These are phyloP conservation scores for Microcebus ravelobensis DNA, from an alignment of 2,113 vertebrate species.

Conservation along the genomic window DNA sequence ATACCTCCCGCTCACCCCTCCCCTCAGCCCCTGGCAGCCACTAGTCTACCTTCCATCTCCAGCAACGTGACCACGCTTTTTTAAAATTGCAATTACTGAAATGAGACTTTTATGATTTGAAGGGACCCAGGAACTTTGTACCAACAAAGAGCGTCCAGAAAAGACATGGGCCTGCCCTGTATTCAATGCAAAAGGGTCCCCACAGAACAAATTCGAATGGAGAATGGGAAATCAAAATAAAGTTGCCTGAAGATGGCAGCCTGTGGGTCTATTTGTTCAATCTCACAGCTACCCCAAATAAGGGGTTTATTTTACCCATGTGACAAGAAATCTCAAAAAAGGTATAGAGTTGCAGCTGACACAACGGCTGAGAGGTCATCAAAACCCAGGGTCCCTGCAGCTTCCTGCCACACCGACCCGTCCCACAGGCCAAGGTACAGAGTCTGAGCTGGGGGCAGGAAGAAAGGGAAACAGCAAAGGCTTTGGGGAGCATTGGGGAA, in stretches of 20 bases:
- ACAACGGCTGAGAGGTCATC: neutral
- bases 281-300: neutral
- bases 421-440: neutral
- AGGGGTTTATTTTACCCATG: neutral
- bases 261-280: neutral
- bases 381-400: neutral
- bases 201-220: neutral
- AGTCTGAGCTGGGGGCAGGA: neutral
- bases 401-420: neutral
- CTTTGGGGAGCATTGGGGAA: neutral
- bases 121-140: neutral
- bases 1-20: neutral
- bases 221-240: neutral
- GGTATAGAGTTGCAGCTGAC: neutral
- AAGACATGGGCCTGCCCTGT: neutral
- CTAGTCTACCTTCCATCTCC: neutral
- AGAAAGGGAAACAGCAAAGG: neutral
- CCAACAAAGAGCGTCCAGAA: neutral
- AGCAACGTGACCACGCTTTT: neutral
- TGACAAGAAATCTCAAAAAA: neutral
- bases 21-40: neutral
- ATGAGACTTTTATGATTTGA: neutral
- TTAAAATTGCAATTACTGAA: neutral
- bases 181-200: neutral
- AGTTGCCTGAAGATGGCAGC: neutral